These are phyloP conservation scores for Pterostichus niger DNA, from an alignment of 2,888 invertebrate genomes.

Conservation along the genomic window DNA sequence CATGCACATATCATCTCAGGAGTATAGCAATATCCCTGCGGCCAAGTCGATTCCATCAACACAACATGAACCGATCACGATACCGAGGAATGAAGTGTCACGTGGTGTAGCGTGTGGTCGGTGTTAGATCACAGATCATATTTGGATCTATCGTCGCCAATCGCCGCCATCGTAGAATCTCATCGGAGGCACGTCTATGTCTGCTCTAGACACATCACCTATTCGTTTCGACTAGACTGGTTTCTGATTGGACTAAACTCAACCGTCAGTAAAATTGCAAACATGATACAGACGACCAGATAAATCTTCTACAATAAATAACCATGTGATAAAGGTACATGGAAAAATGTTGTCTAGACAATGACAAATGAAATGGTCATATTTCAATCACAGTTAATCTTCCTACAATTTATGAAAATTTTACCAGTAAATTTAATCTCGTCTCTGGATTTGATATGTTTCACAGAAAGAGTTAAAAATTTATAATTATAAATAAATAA, in stretches of 20 bases:
- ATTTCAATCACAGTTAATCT: too few species aligned
- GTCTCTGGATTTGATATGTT: too few species aligned
- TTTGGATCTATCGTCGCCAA: neutral
- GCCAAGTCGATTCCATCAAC: slow-evolving; percentile 33
- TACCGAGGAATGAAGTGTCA: neutral
- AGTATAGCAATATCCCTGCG: slow-evolving; percentile 14
- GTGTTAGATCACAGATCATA: slow-evolving; percentile 1
- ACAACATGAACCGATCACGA: slow-evolving; percentile 23
- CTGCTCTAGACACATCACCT: slow-evolving; percentile 71
- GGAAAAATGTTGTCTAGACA: too few species aligned
- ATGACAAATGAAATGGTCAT: too few species aligned
- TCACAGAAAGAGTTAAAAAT: too few species aligned
- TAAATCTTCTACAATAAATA: slow-evolving; percentile 15
- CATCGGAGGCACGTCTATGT: neutral
- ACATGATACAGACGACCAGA: slow-evolving; percentile 68
- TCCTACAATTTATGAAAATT: too few species aligned
- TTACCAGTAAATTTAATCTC: too few species aligned
- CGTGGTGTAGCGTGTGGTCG: neutral
- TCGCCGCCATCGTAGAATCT: slow-evolving; percentile 63
- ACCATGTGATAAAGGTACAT: neutral
- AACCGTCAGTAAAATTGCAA: slow-evolving; percentile 72
- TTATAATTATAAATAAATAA: too few species aligned
- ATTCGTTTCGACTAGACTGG: slow-evolving; percentile 71
- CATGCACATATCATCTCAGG: neutral
- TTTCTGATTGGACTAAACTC: slow-evolving; percentile 71